Base-by-base conservation (phyloP, 2,888 invertebrate species). In the Syrphus vitripennis region DNA sequence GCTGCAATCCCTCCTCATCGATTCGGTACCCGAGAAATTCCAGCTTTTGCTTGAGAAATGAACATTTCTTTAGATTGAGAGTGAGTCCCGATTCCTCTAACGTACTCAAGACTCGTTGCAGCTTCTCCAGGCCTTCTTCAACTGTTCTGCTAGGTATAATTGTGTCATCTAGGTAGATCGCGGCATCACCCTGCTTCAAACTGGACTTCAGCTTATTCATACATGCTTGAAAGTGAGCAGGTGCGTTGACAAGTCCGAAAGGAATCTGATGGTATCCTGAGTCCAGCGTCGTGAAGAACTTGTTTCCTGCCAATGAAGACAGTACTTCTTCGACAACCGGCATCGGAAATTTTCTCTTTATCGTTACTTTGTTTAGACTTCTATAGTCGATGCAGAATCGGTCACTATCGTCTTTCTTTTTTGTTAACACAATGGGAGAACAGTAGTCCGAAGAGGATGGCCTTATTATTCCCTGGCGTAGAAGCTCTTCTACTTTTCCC, bases 21-120 rank as follows among this genome's bases (percentile, higher is more conserved):
- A 65, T 10, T 29, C 9, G 26, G 12, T 75, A 24, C 4, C 65
- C 65, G n/a, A 75, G 24, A 31, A 74, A 74, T 12, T 63, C 74
- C 1, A 74, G 37, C 1, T 40, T 63, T 0, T 10, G 12, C 7
- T 37, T 75, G 4, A 63, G 29, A 19, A 74, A 63, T 2, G 50
- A 12, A 14, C 74, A 53, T 65, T 75, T 71, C 2, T 14, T n/a
- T 9, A 31, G n/a, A 29, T 71, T 71, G 0, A 71, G n/a, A 3
- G 29, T 71, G 1, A 59, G 21, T 1, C 31, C 71, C 10, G 24
- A 12, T 42, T 31, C 16, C 4, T 55, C 19, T 21, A 48, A n/a
- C n/a, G 48, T 4, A 31, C 31, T 37, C n/a, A n/a, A n/a, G n/a
- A n/a, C n/a, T n/a, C n/a, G n/a, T 16, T 16, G 34, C 1, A 67